A percentile compares a stretch with the other conserved stretches of the same genome.
Evolutionary conservation across 1,140 invertebrate genomes (phyloP).

Genomic region (Asobara japonica): DNA sequence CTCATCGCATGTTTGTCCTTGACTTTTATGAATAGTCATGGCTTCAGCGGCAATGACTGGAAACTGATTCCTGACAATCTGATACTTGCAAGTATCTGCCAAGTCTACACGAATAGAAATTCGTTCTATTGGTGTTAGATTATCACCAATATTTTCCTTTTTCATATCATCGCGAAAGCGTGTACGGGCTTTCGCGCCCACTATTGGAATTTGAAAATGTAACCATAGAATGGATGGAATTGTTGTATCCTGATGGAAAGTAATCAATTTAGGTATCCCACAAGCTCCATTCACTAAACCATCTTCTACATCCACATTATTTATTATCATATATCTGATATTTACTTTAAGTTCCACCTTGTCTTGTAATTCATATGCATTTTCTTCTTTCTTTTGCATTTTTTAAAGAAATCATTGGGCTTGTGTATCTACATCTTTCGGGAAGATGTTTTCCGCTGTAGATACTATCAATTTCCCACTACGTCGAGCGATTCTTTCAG

Average conservation of each 20-base stretch:
- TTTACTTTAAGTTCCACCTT: neutral
- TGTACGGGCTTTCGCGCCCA: conserved; percentile 12
- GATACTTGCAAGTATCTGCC: neutral
- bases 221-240: conserved; percentile 16
- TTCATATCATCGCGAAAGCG: neutral
- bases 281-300: conserved; percentile 31
- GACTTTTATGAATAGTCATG: conserved; percentile 24
- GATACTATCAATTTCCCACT: too few relatives aligned
- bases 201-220: conserved; percentile 9
- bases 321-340: neutral
- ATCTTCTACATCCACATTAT: conserved; percentile 29
- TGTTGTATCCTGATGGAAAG: neutral
- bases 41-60: conserved; percentile 19
- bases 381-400: too few relatives aligned
- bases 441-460: too few relatives aligned
- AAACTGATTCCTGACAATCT: conserved; percentile 12
- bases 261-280: conserved; percentile 14
- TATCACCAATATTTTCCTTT: neutral
- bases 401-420: too few relatives aligned
- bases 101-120: neutral
- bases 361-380: neutral
- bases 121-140: conserved; percentile 6
- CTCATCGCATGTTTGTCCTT: conserved; percentile 17
- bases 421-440: too few relatives aligned
- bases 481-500: too few relatives aligned